Base-by-base conservation (phyloP, 2,113 vertebrate species). In the Microtus oregoni region DNA sequence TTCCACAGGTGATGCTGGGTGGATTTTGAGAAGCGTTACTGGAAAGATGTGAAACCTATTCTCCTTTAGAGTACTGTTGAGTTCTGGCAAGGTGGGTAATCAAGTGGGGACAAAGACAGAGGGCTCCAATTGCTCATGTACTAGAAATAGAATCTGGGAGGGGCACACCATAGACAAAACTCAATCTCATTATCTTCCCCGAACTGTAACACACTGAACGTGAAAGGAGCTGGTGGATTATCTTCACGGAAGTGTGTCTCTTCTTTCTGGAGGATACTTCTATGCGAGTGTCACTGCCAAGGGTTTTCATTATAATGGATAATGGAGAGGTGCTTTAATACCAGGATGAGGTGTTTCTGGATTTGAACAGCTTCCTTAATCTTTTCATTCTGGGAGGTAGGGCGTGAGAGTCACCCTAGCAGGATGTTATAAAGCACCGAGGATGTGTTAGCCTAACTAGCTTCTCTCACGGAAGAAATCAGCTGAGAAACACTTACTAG, bases 361-460 rank as follows among this genome's bases (percentile, higher is more conserved):
- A 78, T 73, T 55, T 47, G 24, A 87, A 22, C n/a, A 87, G 41
- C 94, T 72, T 83, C 55, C 50, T 92, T 79, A 38, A 77, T 89
- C 38, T 73, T 89, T 90, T 87, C 68, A 58, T 94, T 72, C n/a
- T 78, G 58, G 24, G 58, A 88, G 30, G 19, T 70, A 58, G 41
- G 19, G 73, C 35, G 67, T 4, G 32, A 77, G 44, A 90, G 38
- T 86, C 67, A 90, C 10, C 13, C 58, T 22, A 91, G 87, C 14
- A 35, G 41, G 32, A 26, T 78, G 70, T 65, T 83, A 41, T n/a
- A 70, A 70, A 83, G 76, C 79, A 81, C 44, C 1, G 26, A 94
- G 65, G 41, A 77, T 92, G 32, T 35, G 24, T 87, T 91, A 78
- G 61, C 44, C 73, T 78, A 92, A 67, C 79, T 76, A 81, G 28